A percentile compares a stretch with the other conserved stretches of the same genome.
These are phyloP conservation scores for Copsychus sechellarum DNA, from an alignment of 2,113 vertebrate genomes.

Conservation along the genomic window DNA sequence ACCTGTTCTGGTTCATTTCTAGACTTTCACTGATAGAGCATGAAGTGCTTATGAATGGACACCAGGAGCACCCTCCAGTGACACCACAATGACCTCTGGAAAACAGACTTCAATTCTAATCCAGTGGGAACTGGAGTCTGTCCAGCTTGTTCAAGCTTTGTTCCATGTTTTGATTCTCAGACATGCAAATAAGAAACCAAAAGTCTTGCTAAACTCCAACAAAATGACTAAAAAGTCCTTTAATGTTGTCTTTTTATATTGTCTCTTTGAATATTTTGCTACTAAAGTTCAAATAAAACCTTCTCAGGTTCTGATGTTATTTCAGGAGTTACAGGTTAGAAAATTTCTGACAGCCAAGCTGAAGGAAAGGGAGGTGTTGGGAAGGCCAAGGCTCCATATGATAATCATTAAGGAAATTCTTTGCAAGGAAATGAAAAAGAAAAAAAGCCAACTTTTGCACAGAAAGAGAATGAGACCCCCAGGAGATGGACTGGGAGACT, in stretches of 20 bases:
- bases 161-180: background rate
- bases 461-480: background rate
- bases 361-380: background rate
- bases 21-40: background rate
- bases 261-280: background rate
- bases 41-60: background rate
- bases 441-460: background rate
- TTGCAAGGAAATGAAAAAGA: background rate
- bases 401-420: background rate
- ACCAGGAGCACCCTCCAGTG: background rate
- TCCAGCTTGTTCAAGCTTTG: background rate
- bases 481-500: background rate
- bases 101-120: background rate
- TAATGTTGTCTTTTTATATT: background rate
- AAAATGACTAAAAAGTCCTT: background rate
- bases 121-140: background rate
- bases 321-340: background rate
- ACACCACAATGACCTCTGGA: background rate
- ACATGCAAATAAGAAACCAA: background rate
- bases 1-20: background rate
- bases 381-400: background rate
- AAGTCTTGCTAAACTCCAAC: background rate
- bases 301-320: background rate
- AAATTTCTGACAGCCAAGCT: background rate
- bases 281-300: background rate